A percentile compares a stretch with the other conserved stretches of the same genome.
Conservation (phyloP, 2,113 vertebrate species). For the Acanthochromis polyacanthus region DNA sequence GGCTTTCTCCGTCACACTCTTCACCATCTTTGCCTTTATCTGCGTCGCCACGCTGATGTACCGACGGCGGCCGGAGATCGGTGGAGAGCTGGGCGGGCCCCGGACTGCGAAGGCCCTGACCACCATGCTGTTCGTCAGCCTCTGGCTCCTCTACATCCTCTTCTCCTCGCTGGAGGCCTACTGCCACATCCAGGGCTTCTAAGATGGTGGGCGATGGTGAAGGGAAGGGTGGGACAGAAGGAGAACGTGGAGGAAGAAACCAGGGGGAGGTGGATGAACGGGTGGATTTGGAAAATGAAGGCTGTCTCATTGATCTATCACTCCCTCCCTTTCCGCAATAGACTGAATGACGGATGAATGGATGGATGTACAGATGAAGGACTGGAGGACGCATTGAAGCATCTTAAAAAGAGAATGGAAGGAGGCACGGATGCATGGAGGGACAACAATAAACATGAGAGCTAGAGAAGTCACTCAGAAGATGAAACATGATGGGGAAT, state of each 20-base stretch:
- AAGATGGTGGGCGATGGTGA: conserved; percentile 66
- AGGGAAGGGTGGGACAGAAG: conserved; percentile 40
- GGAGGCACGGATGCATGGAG: conserved; percentile 41
- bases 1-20: conserved; percentile 99
- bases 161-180: conserved; percentile 99
- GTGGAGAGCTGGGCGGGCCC: conserved; percentile 98
- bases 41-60: conserved; percentile 94
- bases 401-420: conserved; percentile 37
- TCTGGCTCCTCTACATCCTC: conserved; percentile 99
- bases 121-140: conserved; percentile 92
- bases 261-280: conserved; percentile 41
- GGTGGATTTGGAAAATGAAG: conserved; percentile 39
- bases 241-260: conserved; percentile 29
- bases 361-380: conserved; percentile 66
- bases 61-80: conserved; percentile 96
- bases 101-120: conserved; percentile 98
- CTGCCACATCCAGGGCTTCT: conserved; percentile 99
- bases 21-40: conserved; percentile 99
- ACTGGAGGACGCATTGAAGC: conserved; percentile 39
- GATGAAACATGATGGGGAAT: conserved; percentile 11
- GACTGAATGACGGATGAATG: conserved; percentile 51
- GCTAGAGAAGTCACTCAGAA: conserved; percentile 12
- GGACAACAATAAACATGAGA: conserved; percentile 38
- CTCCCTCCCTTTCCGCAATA: conserved; percentile 68
- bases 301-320: conserved; percentile 54